Conservation (phyloP, 2,888 invertebrate genomes). For the Heteropelma amictum region DNA sequence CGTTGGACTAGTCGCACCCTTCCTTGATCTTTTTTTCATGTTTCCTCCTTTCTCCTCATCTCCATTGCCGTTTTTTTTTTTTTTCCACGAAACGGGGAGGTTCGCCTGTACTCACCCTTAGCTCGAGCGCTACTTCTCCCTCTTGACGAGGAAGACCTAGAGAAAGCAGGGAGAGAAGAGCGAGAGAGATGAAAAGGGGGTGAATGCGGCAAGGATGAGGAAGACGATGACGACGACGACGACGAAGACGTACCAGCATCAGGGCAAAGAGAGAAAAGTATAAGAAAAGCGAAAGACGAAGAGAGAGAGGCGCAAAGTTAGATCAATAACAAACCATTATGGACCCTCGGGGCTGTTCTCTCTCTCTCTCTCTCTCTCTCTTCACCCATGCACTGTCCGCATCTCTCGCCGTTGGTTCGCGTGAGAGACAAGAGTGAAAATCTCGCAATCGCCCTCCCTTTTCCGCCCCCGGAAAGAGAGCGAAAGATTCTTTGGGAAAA, state of each 20-base stretch:
- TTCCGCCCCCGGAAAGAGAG: slow-evolving; percentile 8
- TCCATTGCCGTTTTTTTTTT: slow-evolving; percentile 57
- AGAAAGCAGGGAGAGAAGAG: slow-evolving; percentile 29
- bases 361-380: slow-evolving; percentile 50
- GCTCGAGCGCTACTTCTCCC: slow-evolving; percentile 42
- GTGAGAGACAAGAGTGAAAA: slow-evolving; percentile 41
- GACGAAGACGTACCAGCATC: slow-evolving; percentile 60
- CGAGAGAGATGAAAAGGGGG: slow-evolving; percentile 48
- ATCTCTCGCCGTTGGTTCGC: slow-evolving; percentile 25
- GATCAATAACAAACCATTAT: slow-evolving; percentile 77
- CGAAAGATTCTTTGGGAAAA: background rate
- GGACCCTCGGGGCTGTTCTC: slow-evolving; percentile 65
- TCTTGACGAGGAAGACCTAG: slow-evolving; percentile 32
- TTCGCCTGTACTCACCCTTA: slow-evolving; percentile 42
- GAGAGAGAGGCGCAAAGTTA: slow-evolving; percentile 64
- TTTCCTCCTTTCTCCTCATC: slow-evolving; percentile 26
- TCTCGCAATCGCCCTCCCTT: slow-evolving; percentile 26
- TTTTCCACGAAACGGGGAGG: slow-evolving; percentile 40
- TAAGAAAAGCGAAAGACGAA: slow-evolving; percentile 61
- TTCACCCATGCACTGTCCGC: background rate
- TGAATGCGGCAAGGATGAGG: slow-evolving; percentile 38
- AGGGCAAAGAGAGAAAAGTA: slow-evolving; percentile 66
- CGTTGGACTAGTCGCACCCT: slow-evolving; percentile 62
- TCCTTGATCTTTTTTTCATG: slow-evolving; percentile 36
- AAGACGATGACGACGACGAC: slow-evolving; percentile 46